phyloP scores from a whole-genome alignment of 2,113 vertebrate genomes.

The human region DNA sequence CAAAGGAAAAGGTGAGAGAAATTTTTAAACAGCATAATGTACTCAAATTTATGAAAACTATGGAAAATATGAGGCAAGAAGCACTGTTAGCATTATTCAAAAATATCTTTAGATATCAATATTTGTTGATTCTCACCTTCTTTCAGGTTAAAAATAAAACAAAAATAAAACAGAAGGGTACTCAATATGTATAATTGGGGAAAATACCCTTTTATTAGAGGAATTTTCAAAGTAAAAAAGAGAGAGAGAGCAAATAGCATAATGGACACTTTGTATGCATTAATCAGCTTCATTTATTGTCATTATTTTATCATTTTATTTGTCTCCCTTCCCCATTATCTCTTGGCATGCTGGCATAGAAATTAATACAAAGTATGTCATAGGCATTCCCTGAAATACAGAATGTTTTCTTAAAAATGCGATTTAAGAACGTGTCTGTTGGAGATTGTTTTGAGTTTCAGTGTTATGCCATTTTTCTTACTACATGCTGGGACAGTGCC shows the following conservation, averaged over 20 bases:
- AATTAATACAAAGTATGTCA: too few species aligned
- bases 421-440: too few species aligned
- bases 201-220: neutral
- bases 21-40: neutral
- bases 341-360: neutral
- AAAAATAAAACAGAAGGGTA: neutral
- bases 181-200: neutral
- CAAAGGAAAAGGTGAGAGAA: conserved; percentile 94
- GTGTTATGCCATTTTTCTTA: too few species aligned
- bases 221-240: neutral
- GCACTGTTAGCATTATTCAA: neutral
- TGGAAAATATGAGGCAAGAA: neutral
- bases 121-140: neutral
- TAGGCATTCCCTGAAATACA: too few species aligned
- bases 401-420: too few species aligned
- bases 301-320: neutral
- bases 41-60: neutral
- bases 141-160: neutral
- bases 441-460: too few species aligned
- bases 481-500: too few species aligned
- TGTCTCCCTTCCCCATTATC: neutral
- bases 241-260: neutral
- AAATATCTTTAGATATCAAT: neutral
- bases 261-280: neutral
- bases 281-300: neutral